Conservation (phyloP, 2,888 invertebrate species). For the Siphlonurus alternatus region DNA sequence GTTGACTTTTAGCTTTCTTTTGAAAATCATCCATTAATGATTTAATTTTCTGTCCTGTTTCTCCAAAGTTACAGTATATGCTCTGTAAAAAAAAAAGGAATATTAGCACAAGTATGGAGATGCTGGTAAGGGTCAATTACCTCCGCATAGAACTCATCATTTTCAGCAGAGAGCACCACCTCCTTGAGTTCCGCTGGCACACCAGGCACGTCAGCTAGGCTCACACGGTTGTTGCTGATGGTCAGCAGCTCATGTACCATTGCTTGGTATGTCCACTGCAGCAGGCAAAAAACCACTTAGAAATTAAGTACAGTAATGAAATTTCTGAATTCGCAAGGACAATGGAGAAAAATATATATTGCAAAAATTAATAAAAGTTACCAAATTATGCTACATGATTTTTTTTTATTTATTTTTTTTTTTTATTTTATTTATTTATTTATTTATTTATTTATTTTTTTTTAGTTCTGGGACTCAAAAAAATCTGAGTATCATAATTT, state of each 20-base stretch:
- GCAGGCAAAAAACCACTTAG: constrained; percentile 12
- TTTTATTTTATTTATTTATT: too few species aligned
- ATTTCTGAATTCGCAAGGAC: too few species aligned
- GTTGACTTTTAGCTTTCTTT: constrained; percentile 83
- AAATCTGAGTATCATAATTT: too few species aligned
- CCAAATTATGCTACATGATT: too few species aligned
- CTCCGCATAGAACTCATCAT: constrained; percentile 93
- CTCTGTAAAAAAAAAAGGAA: constrained; percentile 25
- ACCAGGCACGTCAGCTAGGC: constrained; percentile 65
- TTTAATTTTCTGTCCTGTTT: constrained; percentile 95
- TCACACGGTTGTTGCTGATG: constrained; percentile 87
- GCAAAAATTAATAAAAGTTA: too few species aligned
- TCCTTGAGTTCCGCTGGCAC: constrained; percentile 80
- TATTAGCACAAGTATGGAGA: neutral
- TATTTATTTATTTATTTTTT: too few species aligned
- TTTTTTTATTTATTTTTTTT: too few species aligned
- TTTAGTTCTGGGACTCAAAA: too few species aligned
- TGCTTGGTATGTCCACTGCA: constrained; percentile 97
- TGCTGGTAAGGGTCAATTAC: constrained; percentile 27
- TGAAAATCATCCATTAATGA: constrained; percentile 96
- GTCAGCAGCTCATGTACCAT: constrained; percentile 97
- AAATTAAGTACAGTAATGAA: neutral
- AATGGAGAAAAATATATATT: too few species aligned
- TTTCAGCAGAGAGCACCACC: constrained; percentile 84
- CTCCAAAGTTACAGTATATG: constrained; percentile 91